Percentiles rank a stretch among this genome's conserved stretches.
Evolutionary conservation across 92 coral and sea anemone genomes (phyloP).

Genomic region (Hydrozoanthus gracilis): DNA sequence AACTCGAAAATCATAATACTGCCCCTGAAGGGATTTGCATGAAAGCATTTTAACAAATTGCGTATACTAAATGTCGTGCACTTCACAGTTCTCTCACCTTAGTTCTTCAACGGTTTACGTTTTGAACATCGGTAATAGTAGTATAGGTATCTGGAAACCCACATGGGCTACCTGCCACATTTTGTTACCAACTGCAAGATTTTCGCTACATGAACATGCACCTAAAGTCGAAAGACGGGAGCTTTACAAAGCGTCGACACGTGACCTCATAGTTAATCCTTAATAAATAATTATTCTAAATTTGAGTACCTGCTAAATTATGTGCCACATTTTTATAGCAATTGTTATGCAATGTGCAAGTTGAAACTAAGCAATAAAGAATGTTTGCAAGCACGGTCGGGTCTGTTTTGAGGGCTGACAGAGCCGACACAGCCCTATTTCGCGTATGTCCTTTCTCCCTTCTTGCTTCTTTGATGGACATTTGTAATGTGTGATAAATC

Average conservation of each 20-base stretch:
- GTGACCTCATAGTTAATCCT: slow-evolving; percentile 5
- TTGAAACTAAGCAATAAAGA: no score
- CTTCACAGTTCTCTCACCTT: neutral
- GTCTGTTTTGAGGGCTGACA: no score
- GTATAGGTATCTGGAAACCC: neutral
- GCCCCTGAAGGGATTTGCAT: no score
- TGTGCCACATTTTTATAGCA: no score
- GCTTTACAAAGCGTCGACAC: slow-evolving; percentile 10
- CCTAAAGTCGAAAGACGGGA: neutral
- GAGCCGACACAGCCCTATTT: no score
- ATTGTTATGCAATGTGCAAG: no score
- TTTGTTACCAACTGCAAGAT: neutral
- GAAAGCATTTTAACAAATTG: no score
- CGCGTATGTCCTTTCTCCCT: no score
- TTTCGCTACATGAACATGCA: neutral
- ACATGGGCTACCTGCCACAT: neutral
- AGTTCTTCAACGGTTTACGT: neutral
- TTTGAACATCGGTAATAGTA: neutral
- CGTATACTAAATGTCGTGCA: neutral
- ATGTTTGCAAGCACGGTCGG: no score
- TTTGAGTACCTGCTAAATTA: neutral
- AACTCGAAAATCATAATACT: no score
- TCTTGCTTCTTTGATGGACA: no score
- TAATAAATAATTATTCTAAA: neutral
- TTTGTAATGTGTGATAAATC: no score